Conservation (phyloP, 2,113 vertebrate species). For the Esox niger region DNA sequence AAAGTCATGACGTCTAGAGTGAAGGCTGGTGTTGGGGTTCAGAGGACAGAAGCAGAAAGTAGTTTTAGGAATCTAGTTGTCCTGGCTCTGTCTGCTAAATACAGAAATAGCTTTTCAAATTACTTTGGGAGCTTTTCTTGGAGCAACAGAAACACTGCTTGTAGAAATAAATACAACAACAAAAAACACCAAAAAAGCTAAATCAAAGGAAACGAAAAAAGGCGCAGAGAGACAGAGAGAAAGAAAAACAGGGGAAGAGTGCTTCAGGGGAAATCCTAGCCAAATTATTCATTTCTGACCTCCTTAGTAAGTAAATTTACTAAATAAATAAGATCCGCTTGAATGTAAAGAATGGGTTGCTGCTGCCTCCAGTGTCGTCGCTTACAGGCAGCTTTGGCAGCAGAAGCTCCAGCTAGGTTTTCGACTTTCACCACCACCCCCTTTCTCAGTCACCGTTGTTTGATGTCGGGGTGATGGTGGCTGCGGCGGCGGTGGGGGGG, state of each 20-base stretch:
- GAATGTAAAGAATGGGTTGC: conserved; percentile 70
- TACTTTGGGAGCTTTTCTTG: conserved; percentile 66
- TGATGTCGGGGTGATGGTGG: conserved; percentile 65
- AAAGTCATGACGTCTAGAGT: neutral
- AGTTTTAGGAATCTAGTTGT: conserved; percentile 68
- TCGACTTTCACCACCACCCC: conserved; percentile 67
- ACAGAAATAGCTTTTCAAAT: conserved; percentile 68
- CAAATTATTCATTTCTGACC: conserved; percentile 81
- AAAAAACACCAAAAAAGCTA: conserved; percentile 40
- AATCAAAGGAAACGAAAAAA: conserved; percentile 74
- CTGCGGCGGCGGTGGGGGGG: conserved; percentile 48
- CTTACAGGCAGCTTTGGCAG: conserved; percentile 71
- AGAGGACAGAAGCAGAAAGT: conserved; percentile 36
- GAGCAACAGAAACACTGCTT: conserved; percentile 53
- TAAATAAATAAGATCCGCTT: conserved; percentile 79
- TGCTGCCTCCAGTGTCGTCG: conserved; percentile 69
- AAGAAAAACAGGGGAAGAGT: conserved; percentile 57
- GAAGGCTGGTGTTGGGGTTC: conserved; percentile 36
- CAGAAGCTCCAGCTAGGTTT: conserved; percentile 56
- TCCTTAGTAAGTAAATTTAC: conserved; percentile 80
- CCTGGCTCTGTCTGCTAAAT: conserved; percentile 64
- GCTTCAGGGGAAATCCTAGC: conserved; percentile 72
- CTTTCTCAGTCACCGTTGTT: conserved; percentile 66
- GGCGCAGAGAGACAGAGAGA: conserved; percentile 53
- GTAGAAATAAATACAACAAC: conserved; percentile 59